Base-by-base conservation (phyloP, 2,888 invertebrate genomes). In the Adelphocoris suturalis region DNA sequence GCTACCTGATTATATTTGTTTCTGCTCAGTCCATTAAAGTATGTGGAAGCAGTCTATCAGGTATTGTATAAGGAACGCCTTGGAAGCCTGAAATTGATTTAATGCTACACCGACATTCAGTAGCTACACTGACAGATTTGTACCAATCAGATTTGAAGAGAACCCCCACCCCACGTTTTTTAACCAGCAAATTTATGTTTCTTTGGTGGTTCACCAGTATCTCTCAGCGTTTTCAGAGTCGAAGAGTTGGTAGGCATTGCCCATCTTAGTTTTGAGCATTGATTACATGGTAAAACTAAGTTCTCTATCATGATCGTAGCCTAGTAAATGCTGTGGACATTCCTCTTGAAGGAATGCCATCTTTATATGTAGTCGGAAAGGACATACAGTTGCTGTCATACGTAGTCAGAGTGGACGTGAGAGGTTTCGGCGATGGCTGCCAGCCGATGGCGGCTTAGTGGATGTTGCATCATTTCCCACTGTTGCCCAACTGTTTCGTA, bases 401-500 rank as follows among this genome's bases (percentile, higher is more conserved):
- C 95, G 93, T 95, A 95, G 93, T 95, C 95, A 76, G 95, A 95
- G 82, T 91, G 91, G 19, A 95, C 94, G 92, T 94, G 94, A 91
- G 94, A 93, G 91, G 94, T 94, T 93, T 95, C 95, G 92, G 94
- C 95, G 91, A 95, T 95, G 88, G 95, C 95, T 75, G 95, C 94
- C 92, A 95, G 93, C 91, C 94, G 93, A 55, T 91, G 93, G 93
- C 92, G 94, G 93, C 61, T 92, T 91, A 90, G 92, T 90, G 81
- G 92, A 91, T 90, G 91, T 91, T 92, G 91, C 92, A 90, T 92
- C 93, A 90, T 92, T 92, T 91, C 93, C 93, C 90, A 92, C 19
- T 89, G 90, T 93, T 9, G 94, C 19, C 95, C 95, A 16, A 95
- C 95, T 27, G 95, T 94, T 93, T 95, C 95, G 92, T 95, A 95